Percentiles rank a stretch among this genome's conserved stretches.
Evolutionary conservation across 2,797 vertebrate genomes (phyloP).

Genomic region (Dendrocincla tyrannina): DNA sequence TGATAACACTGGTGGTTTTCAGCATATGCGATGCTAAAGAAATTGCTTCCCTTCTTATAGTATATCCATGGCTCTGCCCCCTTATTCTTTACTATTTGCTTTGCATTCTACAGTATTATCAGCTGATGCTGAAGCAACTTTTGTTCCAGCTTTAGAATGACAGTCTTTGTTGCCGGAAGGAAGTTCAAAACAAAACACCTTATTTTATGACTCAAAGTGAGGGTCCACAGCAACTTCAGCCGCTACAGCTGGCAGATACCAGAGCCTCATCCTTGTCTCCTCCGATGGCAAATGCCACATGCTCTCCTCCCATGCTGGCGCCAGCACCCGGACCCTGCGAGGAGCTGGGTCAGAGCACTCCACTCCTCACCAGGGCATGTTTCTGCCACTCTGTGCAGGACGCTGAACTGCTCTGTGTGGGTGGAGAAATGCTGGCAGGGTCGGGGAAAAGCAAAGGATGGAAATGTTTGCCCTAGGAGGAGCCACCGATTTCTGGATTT

Average conservation of each 20-base stretch:
- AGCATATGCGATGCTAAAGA: neutral
- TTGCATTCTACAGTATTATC: neutral
- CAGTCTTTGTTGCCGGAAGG: neutral
- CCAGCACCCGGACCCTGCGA: fast-evolving
- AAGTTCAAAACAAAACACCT: neutral
- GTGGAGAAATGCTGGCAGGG: neutral
- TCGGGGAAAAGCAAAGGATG: neutral
- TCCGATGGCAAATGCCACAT: neutral
- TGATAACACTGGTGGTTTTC: neutral
- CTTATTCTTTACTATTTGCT: neutral
- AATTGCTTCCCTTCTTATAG: neutral
- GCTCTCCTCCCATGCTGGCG: neutral
- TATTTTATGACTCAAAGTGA: neutral
- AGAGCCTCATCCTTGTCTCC: neutral
- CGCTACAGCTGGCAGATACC: neutral
- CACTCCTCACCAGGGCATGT: neutral
- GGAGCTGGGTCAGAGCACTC: neutral
- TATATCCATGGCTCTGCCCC: neutral
- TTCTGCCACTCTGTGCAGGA: neutral
- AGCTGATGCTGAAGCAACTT: neutral
- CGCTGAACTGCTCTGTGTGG: neutral
- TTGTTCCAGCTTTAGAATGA: neutral
- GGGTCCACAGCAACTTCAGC: neutral
- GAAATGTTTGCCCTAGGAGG: neutral
- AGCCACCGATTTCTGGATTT: neutral